Evolutionary conservation across 2,113 vertebrate genomes (phyloP), one percentile per base, ranked within the genome.

Genomic region (Pedionomus torquatus): DNA sequence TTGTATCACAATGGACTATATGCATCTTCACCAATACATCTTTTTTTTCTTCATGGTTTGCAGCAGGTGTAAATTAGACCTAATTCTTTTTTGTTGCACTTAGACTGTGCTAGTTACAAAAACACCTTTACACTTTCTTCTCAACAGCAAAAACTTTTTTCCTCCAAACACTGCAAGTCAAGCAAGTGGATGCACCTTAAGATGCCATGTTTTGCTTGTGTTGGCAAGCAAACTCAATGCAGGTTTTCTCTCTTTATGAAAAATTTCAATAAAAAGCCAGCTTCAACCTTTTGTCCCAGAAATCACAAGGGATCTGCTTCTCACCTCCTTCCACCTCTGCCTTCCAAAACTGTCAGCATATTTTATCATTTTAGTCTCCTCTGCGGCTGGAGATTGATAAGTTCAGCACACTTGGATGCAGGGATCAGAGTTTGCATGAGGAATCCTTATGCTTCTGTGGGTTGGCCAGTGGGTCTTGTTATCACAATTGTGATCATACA

Each of bases 61-160:
- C 37, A 75, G 21, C n/a, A 80, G 24, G 30, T 6, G 17, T 79
- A 75, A 93, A 85, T 85, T 41, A 18, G 9, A 57, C 17, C 25
- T 33, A 95, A 95, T 92, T 66, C 16, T 54, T 30, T 87, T 75
- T 95, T 96, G 78, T 88, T 93, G 69, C 64, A 93, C 24, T 93
- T 94, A 77, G 85, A 26, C 78, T 95, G 69, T 77, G 37, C 79
- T 84, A 69, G 51, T 79, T 96, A 95, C 83, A 97, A 78, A 77
- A 74, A 68, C 51, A 91, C 23, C 48, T 83, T 92, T 85, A 54
- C 91, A 69, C 33, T 96, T 97, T 83, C 80, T 85, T 96, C 66
- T 95, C 83, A 89, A 91, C 46, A 94, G 90, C 57, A 92, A 92
- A 97, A 97, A 82, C 20, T 83, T 95, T 92, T 76, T 93, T 95